Conservation (phyloP, 64 coral and sea anemone species). For the Montipora cactus region DNA sequence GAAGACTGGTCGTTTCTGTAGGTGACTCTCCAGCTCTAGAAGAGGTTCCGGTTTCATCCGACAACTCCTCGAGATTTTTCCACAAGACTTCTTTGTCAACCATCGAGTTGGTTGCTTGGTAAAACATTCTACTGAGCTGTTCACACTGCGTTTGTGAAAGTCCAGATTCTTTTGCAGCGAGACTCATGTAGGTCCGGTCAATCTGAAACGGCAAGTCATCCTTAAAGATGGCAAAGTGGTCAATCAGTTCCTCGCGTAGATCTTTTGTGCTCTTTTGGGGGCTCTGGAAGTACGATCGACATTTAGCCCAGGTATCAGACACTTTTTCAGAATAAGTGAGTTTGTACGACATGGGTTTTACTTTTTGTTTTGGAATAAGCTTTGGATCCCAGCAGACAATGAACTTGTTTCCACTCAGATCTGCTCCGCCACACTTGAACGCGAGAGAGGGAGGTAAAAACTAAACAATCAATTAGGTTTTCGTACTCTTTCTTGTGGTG, state of each 20-base stretch:
- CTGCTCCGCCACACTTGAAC: slow-evolving; percentile 44
- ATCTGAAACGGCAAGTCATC: slow-evolving; percentile 32
- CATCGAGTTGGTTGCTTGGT: background rate
- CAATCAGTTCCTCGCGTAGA: background rate
- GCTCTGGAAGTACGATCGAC: background rate
- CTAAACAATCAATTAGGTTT: slow-evolving; percentile 77
- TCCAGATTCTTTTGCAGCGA: background rate
- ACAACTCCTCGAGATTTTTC: background rate
- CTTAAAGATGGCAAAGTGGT: slow-evolving; percentile 48
- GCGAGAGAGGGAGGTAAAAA: slow-evolving; percentile 63
- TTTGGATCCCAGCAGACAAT: slow-evolving; percentile 77
- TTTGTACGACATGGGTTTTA: slow-evolving; percentile 50
- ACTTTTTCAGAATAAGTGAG: slow-evolving; percentile 5
- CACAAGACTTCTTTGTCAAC: background rate
- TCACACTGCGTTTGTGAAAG: background rate
- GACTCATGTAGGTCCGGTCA: slow-evolving; percentile 10
- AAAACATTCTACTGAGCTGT: slow-evolving; percentile 28
- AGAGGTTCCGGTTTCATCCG: slow-evolving; percentile 6
- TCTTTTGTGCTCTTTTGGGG: background rate
- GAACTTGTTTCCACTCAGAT: slow-evolving; percentile 79
- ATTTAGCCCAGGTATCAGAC: background rate
- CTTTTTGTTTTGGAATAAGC: slow-evolving; percentile 50
- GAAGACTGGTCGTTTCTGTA: too few relatives aligned
- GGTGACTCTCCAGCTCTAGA: too few relatives aligned
- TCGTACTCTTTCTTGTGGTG: slow-evolving; percentile 1